Evolutionary conservation across 2,888 invertebrate genomes (phyloP).

Genomic region (Anagyrus pseudococci): DNA sequence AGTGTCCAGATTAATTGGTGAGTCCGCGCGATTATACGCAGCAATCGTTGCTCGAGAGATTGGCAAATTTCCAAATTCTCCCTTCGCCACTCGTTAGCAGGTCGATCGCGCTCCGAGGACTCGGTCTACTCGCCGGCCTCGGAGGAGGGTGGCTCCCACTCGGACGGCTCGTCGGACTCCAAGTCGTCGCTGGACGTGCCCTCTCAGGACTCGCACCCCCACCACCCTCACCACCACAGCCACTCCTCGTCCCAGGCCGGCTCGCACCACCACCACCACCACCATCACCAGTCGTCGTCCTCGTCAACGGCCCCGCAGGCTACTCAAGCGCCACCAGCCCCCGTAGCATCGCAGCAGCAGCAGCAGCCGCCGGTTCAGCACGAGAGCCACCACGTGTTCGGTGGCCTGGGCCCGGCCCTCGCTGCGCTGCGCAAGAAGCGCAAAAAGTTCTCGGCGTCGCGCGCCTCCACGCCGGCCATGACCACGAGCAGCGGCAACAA

Average conservation of each 20-base stretch:
- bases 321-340: conserved; percentile 14
- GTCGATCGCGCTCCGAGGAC: conserved; percentile 76
- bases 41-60: not conserved
- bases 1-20: conserved; percentile 80
- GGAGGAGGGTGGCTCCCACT: conserved; percentile 72
- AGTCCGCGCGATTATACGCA: not conserved
- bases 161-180: conserved; percentile 73
- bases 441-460: conserved; percentile 83
- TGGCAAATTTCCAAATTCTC: no score
- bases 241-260: no score
- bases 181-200: conserved; percentile 69
- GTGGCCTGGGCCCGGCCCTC: conserved; percentile 64
- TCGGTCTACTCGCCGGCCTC: conserved; percentile 75
- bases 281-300: conserved; percentile 15
- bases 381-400: conserved; percentile 56
- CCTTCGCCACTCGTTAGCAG: conserved; percentile 44
- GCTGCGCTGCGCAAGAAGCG: conserved; percentile 80
- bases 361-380: conserved; percentile 15
- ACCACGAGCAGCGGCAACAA: conserved; percentile 61
- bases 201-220: conserved; percentile 49
- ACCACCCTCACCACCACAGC: conserved; percentile 45
- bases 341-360: no score
- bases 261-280: conserved; percentile 41
- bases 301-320: conserved; percentile 1
- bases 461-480: conserved; percentile 68